Evolutionary conservation across 2,888 invertebrate species (phyloP), one percentile per base, ranked within the genome.

Genomic region (Argyra leucocephala): DNA sequence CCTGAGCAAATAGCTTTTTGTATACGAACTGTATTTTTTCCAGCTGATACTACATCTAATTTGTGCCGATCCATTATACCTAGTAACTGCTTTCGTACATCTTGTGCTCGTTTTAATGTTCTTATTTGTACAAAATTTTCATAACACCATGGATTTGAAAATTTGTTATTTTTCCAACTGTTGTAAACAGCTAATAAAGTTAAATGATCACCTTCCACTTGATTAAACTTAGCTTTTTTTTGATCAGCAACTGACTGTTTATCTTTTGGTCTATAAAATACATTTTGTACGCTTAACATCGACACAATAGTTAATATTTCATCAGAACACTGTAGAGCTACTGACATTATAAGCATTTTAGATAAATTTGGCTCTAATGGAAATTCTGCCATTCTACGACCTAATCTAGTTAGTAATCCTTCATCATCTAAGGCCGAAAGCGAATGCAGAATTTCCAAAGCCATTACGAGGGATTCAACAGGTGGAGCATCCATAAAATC

Each of bases 401-500:
- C 93, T 0, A 93, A 82, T 57, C 92, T 81, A 0, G 91, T 92
- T 15, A 93, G 81, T 59, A 93, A 81, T 15, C 98, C 95, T 78
- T 95, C 94, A 68, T 96, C 93, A 76, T 99, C 99, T 15, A 99
- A 82, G 0, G 99, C 99, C 57, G 95, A 95, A 3, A 99, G 83
- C 6, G 96, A 97, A 80, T 99, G 97, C 69, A 99, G 82, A 72
- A 96, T 95, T 75, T 98, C 97, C 71, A 99, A 82, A 21, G 99
- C 99, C 88, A 96, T 96, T 67, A 99, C 94, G 70, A 99, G 85
- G 0, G 96, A 94, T 81, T 98, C 96, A 22, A 96, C 94, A 0
- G 99, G 97, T 24, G 99, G 99, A 1, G 98, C 94, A 80, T 99
- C 99, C 99, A 99, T 99, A 82, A 99, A 99, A 82, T 99, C 98